Conservation (phyloP, 2,113 vertebrate genomes). For the Trochalopteron elliotii region DNA sequence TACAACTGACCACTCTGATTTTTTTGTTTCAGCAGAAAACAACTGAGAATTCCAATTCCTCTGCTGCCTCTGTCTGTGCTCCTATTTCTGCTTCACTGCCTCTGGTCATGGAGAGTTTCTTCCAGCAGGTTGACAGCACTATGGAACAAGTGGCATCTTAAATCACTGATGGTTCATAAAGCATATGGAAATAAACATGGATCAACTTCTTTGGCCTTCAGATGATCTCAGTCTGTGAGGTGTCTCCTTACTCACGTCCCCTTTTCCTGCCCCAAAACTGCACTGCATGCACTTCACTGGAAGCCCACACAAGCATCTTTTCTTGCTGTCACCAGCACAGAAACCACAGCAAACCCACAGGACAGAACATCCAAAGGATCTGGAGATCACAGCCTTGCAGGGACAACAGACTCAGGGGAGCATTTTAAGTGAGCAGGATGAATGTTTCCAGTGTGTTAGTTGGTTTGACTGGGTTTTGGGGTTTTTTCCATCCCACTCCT, state of each 20-base stretch:
- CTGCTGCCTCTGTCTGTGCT: not conserved
- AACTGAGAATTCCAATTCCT: not conserved
- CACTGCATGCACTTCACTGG: not conserved
- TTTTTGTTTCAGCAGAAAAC: not conserved
- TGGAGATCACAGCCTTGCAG: not conserved
- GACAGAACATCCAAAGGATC: not conserved
- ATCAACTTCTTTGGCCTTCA: not conserved
- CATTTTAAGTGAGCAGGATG: not conserved
- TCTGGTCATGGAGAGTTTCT: not conserved
- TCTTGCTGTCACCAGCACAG: not conserved
- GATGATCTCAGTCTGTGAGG: not conserved
- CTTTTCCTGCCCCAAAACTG: not conserved
- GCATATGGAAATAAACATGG: not conserved
- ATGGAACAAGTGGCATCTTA: not conserved
- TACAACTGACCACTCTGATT: not conserved
- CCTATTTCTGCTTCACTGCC: not conserved
- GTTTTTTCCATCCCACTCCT: not conserved
- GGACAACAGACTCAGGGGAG: not conserved
- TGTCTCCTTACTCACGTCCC: not conserved
- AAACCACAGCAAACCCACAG: not conserved
- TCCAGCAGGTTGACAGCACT: not conserved
- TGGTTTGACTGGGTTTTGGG: not conserved
- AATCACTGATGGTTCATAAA: not conserved
- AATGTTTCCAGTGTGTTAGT: not conserved
- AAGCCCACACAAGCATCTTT: not conserved